Evolutionary conservation across 92 coral and sea anemone species (phyloP).

Genomic region (Zoanthus sociatus): DNA sequence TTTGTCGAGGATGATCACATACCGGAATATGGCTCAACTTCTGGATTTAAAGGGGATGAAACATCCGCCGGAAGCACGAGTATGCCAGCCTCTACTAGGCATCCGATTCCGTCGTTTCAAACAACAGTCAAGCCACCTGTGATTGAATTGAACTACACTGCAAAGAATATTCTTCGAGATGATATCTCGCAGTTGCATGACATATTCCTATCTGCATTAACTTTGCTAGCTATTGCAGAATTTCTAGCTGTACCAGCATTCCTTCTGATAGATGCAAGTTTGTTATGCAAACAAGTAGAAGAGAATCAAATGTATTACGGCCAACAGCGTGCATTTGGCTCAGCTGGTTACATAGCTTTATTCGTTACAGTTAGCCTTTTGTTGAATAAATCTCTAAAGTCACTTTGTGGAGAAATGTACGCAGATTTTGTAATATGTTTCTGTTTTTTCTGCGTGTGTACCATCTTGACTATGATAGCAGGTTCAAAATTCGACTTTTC

Average conservation of each 20-base stretch:
- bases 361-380: constrained; percentile 78
- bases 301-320: constrained; percentile 75
- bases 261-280: constrained; percentile 75
- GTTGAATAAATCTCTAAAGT: constrained; percentile 83
- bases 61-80: constrained; percentile 44
- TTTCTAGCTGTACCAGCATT: constrained; percentile 74
- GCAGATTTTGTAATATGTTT: constrained; percentile 89
- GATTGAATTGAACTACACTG: constrained; percentile 45
- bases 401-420: constrained; percentile 84
- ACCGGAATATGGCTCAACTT: constrained; percentile 18
- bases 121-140: neutral
- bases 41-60: constrained; percentile 39
- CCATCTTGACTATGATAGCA: constrained; percentile 75
- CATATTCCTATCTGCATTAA: constrained; percentile 74
- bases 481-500: constrained; percentile 78
- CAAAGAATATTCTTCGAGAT: constrained; percentile 70
- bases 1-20: constrained; percentile 31
- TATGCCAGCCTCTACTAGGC: neutral
- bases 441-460: constrained; percentile 81
- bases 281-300: constrained; percentile 77
- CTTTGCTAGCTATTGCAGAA: constrained; percentile 67
- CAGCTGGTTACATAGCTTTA: constrained; percentile 78
- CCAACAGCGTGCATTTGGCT: constrained; percentile 90
- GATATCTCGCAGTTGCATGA: constrained; percentile 62
- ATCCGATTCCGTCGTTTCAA: neutral